Conservation (phyloP, 1,140 invertebrate species). For the Aphidius ervi region DNA sequence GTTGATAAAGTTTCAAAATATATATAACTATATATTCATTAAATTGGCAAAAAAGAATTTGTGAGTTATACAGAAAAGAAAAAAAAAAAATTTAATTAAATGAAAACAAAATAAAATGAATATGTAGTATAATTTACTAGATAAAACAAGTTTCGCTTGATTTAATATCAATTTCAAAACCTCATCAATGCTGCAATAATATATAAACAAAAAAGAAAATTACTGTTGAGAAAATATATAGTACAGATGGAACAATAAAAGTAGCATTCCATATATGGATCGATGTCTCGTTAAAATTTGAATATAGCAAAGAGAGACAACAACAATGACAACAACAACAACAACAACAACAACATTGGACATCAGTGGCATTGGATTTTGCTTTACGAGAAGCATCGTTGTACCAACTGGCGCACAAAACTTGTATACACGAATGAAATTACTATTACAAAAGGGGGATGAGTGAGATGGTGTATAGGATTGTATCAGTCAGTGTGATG, state of each 20-base stretch:
- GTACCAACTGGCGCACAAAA: constrained; percentile 23
- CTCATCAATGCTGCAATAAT: constrained; percentile 8
- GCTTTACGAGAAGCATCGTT: constrained; percentile 21
- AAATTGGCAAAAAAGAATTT: neutral
- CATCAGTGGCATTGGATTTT: constrained; percentile 20
- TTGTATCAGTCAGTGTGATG: constrained; percentile 7
- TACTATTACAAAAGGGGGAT: neutral
- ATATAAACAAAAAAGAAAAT: neutral
- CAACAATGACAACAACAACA: neutral
- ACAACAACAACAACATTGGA: constrained; percentile 18
- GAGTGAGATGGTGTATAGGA: no score
- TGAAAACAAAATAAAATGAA: neutral
- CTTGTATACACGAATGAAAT: constrained; percentile 4
- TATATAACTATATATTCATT: no score
- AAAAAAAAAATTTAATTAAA: constrained; percentile 8
- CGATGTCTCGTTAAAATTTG: constrained; percentile 21
- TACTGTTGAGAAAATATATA: no score
- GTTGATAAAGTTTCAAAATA: no score
- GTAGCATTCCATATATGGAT: constrained; percentile 7
- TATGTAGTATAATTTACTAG: constrained; percentile 10
- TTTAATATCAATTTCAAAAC: constrained; percentile 17
- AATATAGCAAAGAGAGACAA: constrained; percentile 14
- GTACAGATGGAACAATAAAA: constrained; percentile 2
- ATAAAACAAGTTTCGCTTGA: constrained; percentile 17
- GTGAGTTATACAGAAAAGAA: neutral